Evolutionary conservation across 2,113 vertebrate species (phyloP), one percentile per base, ranked within the genome.

Genomic region (Trochalopteron elliotii): DNA sequence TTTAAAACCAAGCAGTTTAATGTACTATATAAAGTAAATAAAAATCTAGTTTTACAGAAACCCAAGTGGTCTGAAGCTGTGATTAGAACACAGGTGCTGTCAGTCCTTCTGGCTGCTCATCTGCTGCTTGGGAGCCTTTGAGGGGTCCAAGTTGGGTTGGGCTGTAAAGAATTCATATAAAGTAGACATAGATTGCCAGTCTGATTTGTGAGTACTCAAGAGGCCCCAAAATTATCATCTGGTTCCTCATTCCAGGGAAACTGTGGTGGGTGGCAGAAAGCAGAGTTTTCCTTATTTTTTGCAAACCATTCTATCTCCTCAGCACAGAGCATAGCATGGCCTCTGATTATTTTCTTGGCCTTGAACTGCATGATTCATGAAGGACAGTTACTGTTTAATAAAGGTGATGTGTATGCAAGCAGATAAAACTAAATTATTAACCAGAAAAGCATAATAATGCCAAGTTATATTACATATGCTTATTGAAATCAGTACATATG

Each of bases 361-460:
- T 94, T 83, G 75, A 83, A 63, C 55, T 55, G 45, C 21, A 52
- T 87, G 84, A 88, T 76, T 87, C 82, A 93, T 70, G 45, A 70
- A 85, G 50, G 45, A 85, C 16, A 53, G 79, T 95, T 96, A 53
- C 91, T 91, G 70, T 87, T 96, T 94, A 87, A 87, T 91, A 85
- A 89, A 93, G 82, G 70, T 67, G 7, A 68, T 80, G 33, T 93
- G 59, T 61, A 55, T 74, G 57, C 87, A 88, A 91, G 79, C 63
- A 88, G 92, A 94, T 95, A 97, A 95, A 90, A 85, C 67, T 83
- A 50, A 76, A 92, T 65, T 23, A 88, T 93, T 94, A 94, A 90
- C 90, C 88, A 88, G 77, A 86, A 67, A 74, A 88, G 19, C 35
- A 53, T 42, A 61, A 39, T 39, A 55, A 42, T 90, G 88, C 88